Conservation (phyloP, 1,140 invertebrate genomes). For the Lasioglossum baleicum region DNA sequence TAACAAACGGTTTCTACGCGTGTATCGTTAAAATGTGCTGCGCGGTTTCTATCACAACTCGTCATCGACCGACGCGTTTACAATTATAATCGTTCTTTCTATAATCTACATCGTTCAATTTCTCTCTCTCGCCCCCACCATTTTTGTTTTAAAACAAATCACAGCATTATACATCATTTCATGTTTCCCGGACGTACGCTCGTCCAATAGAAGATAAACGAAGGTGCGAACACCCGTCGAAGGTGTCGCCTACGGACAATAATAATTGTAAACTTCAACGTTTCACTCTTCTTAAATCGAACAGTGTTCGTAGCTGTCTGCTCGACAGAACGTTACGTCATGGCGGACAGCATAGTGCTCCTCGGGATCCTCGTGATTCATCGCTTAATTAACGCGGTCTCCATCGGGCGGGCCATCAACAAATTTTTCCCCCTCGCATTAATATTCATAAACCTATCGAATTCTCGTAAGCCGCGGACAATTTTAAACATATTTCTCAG, state of each 20-base stretch:
- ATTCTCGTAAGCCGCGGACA: too few species aligned
- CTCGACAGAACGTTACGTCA: background rate
- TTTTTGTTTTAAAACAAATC: conserved; percentile 37
- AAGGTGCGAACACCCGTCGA: background rate
- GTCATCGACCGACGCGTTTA: conserved; percentile 7
- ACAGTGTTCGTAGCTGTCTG: conserved; percentile 16
- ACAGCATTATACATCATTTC: conserved; percentile 43
- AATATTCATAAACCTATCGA: too few species aligned
- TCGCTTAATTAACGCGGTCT: background rate
- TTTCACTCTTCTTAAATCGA: background rate
- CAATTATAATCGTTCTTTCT: conserved; percentile 9
- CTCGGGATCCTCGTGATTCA: background rate
- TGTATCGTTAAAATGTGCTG: conserved; percentile 11
- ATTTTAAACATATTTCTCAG: too few species aligned
- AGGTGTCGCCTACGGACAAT: conserved; percentile 17
- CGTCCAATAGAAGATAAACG: background rate
- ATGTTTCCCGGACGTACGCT: conserved; percentile 14
- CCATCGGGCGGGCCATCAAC: background rate
- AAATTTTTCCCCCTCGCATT: background rate
- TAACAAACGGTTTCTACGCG: conserved; percentile 3
- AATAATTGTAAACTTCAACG: conserved; percentile 18
- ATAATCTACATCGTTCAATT: conserved; percentile 30
- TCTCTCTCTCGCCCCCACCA: background rate
- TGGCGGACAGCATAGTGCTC: conserved; percentile 9
- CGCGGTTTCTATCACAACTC: conserved; percentile 34